phyloP scores from a whole-genome alignment of 2,888 invertebrate species.

The Netelia inedita region DNA sequence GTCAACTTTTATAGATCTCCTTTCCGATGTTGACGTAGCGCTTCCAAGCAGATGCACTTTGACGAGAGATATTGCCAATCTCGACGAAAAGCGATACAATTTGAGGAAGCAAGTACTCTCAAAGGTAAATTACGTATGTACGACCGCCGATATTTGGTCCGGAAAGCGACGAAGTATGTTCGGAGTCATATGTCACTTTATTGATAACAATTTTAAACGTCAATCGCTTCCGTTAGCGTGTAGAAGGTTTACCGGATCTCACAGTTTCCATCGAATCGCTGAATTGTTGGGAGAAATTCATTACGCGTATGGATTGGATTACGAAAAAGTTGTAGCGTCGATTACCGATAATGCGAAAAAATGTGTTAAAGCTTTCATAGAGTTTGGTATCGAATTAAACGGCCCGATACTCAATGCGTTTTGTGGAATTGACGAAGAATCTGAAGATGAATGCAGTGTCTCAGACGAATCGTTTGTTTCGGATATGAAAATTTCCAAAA shows the following conservation, averaged over 20 bases:
- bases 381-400: slow-evolving; percentile 18
- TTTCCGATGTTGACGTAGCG: slow-evolving; percentile 3
- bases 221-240: slow-evolving; percentile 16
- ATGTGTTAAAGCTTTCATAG: slow-evolving; percentile 36
- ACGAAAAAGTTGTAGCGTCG: slow-evolving; percentile 20
- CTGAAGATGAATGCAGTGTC: no score
- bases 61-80: slow-evolving; percentile 2
- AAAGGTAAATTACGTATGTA: slow-evolving; percentile 21
- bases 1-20: slow-evolving; percentile 15
- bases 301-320: neutral
- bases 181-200: slow-evolving; percentile 16
- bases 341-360: slow-evolving; percentile 34
- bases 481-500: no score
- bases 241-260: slow-evolving; percentile 3
- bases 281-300: slow-evolving; percentile 14
- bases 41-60: slow-evolving; percentile 15
- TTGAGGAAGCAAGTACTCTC: slow-evolving; percentile 13
- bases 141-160: slow-evolving; percentile 6
- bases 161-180: slow-evolving; percentile 21
- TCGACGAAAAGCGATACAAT: slow-evolving; percentile 14
- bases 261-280: slow-evolving; percentile 11
- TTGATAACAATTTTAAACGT: slow-evolving; percentile 11
- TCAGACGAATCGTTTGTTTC: no score
- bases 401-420: no score
- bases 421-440: no score